Evolutionary conservation across 2,797 vertebrate species (phyloP), one percentile per base, ranked within the genome.

Genomic region (Megaceryle alcyon): DNA sequence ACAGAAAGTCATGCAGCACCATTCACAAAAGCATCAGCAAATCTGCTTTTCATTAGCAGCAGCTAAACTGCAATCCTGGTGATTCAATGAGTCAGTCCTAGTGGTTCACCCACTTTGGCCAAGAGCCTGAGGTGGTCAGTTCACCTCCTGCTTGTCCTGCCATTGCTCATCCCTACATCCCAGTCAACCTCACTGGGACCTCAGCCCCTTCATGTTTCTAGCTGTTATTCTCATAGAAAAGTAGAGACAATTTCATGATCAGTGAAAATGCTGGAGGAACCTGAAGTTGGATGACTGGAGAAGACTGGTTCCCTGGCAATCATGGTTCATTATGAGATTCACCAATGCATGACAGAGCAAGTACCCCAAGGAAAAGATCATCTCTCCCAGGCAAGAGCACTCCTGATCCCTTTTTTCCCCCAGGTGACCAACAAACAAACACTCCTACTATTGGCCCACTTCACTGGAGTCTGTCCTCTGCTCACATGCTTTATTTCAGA

Each of bases 141-240:
- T 26, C n/a, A 60, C 23, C 13, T 77, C 33, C 21, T 25, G 5
- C 6, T 43, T 46, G 14, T 49, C 35, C 35, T 76, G 39, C 28
- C 0, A 1, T 51, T 0, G 1, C 60, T 86, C 2, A 0, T 10
- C 8, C 1, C 26, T 43, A 5, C 0, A 2, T 18, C 29, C 28
- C 7, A 2, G 25, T 20, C 18, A 29, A 80, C 18, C 19, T 59
- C 11, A 0, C 25, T 28, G 12, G 54, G 19, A 57, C 1, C 22
- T 39, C 12, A 7, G 25, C 11, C 60, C 16, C 33, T 43, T 56
- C 2, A 1, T 3, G 41, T 12, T 46, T 64, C 56, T 31, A n/a
- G 4, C 3, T 33, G 22, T 35, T 69, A 72, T 12, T 65, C 7
- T 57, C 11, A 29, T 6, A 25, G 17, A 53, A 69, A 65, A 11